phyloP scores from a whole-genome alignment of 1,140 invertebrate genomes.

The Lerema accius region DNA sequence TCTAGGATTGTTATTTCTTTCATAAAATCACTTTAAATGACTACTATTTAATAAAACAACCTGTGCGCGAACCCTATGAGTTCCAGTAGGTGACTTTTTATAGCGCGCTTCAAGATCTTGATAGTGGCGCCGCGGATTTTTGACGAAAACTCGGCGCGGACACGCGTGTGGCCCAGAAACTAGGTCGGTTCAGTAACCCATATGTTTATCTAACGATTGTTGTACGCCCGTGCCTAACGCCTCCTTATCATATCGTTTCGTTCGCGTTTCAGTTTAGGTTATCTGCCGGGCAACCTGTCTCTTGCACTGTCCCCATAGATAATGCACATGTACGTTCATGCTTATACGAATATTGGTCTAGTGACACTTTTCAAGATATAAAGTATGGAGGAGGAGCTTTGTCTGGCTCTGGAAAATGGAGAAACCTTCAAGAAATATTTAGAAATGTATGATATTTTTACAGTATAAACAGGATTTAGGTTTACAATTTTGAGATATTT shows the following conservation, averaged over 20 bases:
- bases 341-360: no score
- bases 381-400: no score
- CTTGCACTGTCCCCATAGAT: constrained; percentile 61
- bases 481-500: no score
- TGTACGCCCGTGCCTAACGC: constrained; percentile 54
- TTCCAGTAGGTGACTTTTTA: constrained; percentile 8
- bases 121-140: constrained; percentile 61
- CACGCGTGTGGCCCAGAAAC: constrained; percentile 59
- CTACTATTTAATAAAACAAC: background rate
- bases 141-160: constrained; percentile 63
- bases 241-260: constrained; percentile 66
- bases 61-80: constrained; percentile 9
- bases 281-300: constrained; percentile 77
- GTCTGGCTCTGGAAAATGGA: no score
- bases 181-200: constrained; percentile 81
- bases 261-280: constrained; percentile 76
- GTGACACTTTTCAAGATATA: no score
- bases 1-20: no score
- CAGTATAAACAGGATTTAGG: no score
- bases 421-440: no score
- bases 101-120: constrained; percentile 36
- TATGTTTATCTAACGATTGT: constrained; percentile 82
- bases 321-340: constrained; percentile 26
- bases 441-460: no score
- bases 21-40: no score